Evolutionary conservation across 2,113 vertebrate species (phyloP).

Genomic region (Hippocampus zosterae): DNA sequence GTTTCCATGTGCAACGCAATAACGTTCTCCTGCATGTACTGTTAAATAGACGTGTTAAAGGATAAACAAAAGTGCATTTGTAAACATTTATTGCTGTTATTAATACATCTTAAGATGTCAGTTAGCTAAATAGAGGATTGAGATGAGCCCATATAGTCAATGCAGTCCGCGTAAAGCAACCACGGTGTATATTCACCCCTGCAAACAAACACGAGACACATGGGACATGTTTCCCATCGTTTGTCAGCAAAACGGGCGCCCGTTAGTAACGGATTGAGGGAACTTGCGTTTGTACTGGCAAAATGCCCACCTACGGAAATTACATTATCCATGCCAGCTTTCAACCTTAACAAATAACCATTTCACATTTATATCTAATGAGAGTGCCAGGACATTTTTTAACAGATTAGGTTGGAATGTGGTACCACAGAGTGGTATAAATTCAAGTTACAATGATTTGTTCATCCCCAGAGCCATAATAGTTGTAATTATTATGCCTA

Average conservation of each 20-base stretch:
- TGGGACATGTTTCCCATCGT: too few relatives aligned
- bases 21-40: neutral
- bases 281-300: too few relatives aligned
- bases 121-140: neutral
- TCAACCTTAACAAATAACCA: neutral
- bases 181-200: too few relatives aligned
- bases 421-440: neutral
- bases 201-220: too few relatives aligned
- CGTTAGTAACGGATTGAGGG: too few relatives aligned
- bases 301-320: too few relatives aligned
- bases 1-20: too few relatives aligned
- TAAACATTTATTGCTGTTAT: neutral
- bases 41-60: neutral
- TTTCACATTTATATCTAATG: neutral
- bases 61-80: neutral
- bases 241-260: too few relatives aligned
- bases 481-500: slow-evolving; percentile 12
- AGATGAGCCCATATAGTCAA: neutral
- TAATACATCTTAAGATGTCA: neutral
- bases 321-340: too few relatives aligned
- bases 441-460: neutral
- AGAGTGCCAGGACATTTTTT: too few relatives aligned
- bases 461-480: neutral
- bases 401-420: neutral
- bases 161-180: too few relatives aligned